Evolutionary conservation across 2,797 vertebrate genomes (phyloP), one percentile per base, ranked within the genome.

Genomic region (Myotis myotis): DNA sequence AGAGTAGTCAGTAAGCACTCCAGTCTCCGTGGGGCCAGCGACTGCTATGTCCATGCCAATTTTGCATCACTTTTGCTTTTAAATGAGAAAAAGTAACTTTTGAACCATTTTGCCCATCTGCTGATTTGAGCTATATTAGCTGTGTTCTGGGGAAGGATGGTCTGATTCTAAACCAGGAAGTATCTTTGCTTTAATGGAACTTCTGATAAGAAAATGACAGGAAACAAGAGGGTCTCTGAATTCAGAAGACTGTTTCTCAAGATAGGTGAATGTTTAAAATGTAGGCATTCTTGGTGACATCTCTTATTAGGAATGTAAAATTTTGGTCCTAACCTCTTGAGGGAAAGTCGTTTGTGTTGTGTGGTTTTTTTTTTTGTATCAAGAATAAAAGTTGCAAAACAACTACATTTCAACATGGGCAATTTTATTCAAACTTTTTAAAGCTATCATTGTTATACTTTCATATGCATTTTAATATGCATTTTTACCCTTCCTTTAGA

Each of bases 381-480:
- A 76, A 47, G 47, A 89, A 78, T 22, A 71, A 94, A 96, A 85
- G 60, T 71, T 95, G 36, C 23, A 60, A 20, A 66, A 38, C 20
- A 91, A 85, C 33, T 47, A 62, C 79, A 93, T 90, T 92, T 22
- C 66, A 87, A 38, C 8, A 12, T 10, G 4, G 80, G n/a, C 41
- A 33, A 38, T 74, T 94, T 91, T 66, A 80, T 30, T 89, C 83
- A 57, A 62, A 83, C 7, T 79, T 92, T 89, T 60, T 30, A 74
- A 89, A 88, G 41, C 20, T 62, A 30, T 38, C 6, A 30, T 71
- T 93, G 33, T 57, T 19, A 30, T 17, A 28, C 49, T n/a, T 41
- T 84, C 68, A 38, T 51, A 71, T 38, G 33, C 6, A 8, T n/a
- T 55, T 41, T 84, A 72, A 38, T 51, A 71, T 38, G 33, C 6